Percentiles rank a stretch among this genome's conserved stretches.
Evolutionary conservation across 2,797 vertebrate species (phyloP).

Genomic region (Coilia nasus): DNA sequence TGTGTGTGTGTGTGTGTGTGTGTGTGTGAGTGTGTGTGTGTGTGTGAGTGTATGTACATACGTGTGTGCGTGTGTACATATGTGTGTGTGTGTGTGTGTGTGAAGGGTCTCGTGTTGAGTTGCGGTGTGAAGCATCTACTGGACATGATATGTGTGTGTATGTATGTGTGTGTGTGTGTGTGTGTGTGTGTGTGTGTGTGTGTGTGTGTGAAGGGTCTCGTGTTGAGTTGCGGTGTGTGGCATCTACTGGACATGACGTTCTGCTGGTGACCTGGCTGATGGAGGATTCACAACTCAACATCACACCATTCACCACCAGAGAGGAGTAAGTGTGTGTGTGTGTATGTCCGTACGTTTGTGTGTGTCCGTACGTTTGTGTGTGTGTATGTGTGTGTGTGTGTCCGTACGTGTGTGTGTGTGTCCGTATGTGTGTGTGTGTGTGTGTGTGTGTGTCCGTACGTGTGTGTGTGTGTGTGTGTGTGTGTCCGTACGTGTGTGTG

Average conservation of each 20-base stretch:
- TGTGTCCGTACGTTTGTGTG: neutral
- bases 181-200: constrained; percentile 11
- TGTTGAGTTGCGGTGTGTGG: neutral
- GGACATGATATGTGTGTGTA: no score
- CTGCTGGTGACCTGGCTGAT: neutral
- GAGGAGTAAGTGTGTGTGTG: neutral
- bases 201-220: neutral
- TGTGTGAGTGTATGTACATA: no score
- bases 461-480: neutral
- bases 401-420: neutral
- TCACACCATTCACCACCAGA: neutral
- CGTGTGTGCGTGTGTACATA: no score
- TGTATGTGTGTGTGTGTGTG: neutral
- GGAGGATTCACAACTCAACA: neutral
- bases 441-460: neutral
- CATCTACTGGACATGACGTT: neutral
- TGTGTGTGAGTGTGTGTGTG: no score
- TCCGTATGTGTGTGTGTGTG: neutral
- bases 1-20: no score
- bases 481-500: neutral
- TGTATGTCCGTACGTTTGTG: neutral
- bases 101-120: neutral
- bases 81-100: no score
- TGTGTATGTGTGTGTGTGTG: neutral
- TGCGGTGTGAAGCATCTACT: neutral